Conservation (phyloP, 2,888 invertebrate genomes). For the Andrena hattorfiana region DNA sequence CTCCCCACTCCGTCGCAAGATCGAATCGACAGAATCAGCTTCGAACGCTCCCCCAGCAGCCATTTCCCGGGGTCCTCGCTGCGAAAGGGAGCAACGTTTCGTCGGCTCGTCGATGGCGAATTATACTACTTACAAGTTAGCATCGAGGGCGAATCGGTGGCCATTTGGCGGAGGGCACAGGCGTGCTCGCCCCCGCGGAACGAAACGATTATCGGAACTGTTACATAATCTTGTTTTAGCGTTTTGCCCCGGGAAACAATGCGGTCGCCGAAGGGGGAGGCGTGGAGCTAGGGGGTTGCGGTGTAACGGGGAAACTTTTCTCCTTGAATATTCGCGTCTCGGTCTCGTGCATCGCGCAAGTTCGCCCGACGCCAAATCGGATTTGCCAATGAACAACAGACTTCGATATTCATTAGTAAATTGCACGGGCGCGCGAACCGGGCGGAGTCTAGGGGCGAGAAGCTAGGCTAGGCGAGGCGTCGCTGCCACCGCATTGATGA, state of each 20-base stretch:
- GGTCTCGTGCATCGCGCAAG: slow-evolving; percentile 26
- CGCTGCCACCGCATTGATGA: slow-evolving; percentile 58
- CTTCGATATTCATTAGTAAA: slow-evolving; percentile 80
- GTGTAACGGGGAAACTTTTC: slow-evolving; percentile 58
- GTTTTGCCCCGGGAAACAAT: slow-evolving; percentile 40
- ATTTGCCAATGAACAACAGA: slow-evolving; percentile 65
- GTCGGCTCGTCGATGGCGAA: slow-evolving; percentile 6
- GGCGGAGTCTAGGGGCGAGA: slow-evolving; percentile 1
- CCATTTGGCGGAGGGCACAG: neutral
- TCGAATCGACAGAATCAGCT: neutral
- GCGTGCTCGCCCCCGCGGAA: neutral
- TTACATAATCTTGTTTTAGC: slow-evolving; percentile 32
- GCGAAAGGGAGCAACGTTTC: neutral
- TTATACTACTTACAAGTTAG: neutral
- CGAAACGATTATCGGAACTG: slow-evolving; percentile 32
- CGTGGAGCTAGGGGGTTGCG: slow-evolving; percentile 14
- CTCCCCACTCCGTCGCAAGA: too few species aligned
- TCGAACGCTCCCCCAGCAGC: neutral
- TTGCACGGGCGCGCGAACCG: slow-evolving; percentile 65
- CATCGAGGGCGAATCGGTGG: neutral
- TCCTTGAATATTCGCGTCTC: slow-evolving; percentile 52
- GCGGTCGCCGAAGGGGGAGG: slow-evolving; percentile 30
- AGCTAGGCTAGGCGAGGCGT: slow-evolving; percentile 40
- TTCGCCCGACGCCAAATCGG: slow-evolving; percentile 39
- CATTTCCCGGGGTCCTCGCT: neutral